These are phyloP conservation scores for human (Homo sapiens) DNA, from an alignment of 2,113 vertebrate species.

Conservation along the genomic window GRCh38 chr4:21839001-21839500, in stretches of 20 bases:
- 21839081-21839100: slow-evolving; percentile 2
- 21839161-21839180: not conserved
- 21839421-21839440: not conserved
- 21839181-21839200: not conserved
- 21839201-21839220: slow-evolving; percentile 28
- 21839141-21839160: not conserved
- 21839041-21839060: not conserved
- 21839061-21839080: not conserved
- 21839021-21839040: not conserved
- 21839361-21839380: not conserved
- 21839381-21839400: not conserved
- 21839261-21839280: not conserved
- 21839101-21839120: not conserved
- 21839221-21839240: not conserved
- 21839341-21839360: not conserved
- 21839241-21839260: not conserved
- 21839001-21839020: not conserved
- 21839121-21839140: not conserved
- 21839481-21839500: too few species aligned
- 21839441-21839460: not conserved
- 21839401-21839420: not conserved
- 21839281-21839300: slow-evolving; percentile 34
- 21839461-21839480: not conserved
- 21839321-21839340: not conserved
- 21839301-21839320: not conserved